These are phyloP conservation scores for Cossypha polioptera DNA, from an alignment of 2,797 vertebrate genomes.

Conservation along the genomic window DNA sequence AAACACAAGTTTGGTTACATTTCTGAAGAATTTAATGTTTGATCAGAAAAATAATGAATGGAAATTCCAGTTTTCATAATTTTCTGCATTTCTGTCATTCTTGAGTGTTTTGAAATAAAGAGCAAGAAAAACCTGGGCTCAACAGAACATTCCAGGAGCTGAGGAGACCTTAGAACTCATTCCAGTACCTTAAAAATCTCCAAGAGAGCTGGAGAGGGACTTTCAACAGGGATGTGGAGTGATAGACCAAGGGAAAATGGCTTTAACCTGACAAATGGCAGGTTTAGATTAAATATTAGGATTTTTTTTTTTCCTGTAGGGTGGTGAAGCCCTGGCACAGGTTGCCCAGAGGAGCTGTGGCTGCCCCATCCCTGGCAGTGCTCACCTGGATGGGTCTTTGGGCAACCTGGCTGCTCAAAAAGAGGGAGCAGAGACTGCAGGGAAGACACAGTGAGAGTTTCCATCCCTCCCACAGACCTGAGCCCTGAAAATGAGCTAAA, in stretches of 20 bases:
- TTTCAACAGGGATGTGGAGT: not conserved
- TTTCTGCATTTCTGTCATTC: not conserved
- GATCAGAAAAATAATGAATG: not conserved
- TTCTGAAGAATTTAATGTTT: not conserved
- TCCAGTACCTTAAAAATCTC: not conserved
- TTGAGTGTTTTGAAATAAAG: not conserved
- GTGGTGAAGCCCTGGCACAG: not conserved
- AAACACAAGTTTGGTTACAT: conserved; percentile 25
- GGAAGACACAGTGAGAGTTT: not conserved
- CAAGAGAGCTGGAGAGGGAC: not conserved
- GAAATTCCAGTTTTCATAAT: not conserved
- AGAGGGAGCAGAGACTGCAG: not conserved
- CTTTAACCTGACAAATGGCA: not conserved
- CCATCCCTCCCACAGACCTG: not conserved
- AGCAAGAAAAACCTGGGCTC: not conserved
- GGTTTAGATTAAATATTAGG: not conserved
- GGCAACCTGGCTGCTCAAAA: not conserved
- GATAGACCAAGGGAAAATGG: not conserved
- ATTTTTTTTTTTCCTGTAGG: not conserved
- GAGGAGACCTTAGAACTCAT: not conserved
- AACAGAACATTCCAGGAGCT: not conserved
- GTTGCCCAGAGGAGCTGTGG: not conserved
- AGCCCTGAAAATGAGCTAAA: not conserved
- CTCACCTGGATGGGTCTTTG: not conserved
- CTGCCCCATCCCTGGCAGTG: not conserved